Base-by-base conservation (phyloP, 2,113 vertebrate genomes). In the Bostrychus sinensis region DNA sequence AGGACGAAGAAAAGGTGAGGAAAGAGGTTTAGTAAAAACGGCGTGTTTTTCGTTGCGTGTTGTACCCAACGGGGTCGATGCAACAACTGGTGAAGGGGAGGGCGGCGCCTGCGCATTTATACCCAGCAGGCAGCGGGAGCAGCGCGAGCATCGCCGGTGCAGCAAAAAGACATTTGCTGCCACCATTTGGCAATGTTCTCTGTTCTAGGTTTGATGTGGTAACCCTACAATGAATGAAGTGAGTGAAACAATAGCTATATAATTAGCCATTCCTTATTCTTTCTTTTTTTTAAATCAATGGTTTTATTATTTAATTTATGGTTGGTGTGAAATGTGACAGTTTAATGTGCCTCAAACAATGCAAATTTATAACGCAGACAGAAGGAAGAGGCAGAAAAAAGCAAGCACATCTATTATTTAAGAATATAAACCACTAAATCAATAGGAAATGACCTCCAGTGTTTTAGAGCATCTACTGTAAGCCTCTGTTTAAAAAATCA, bases 51-150 rank as follows among this genome's bases (percentile, higher is more conserved):
- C 55, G 87, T 88, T 66, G 82, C 84, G 83, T 83, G 79, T 78
- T 81, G 83, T 81, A 86, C 80, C 86, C 82, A 77, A 71, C 82
- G 85, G 84, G 86, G 88, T 84, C 83, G 82, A 84, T 75, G 88
- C 87, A 87, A 90, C 86, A 85, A 90, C 86, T 90, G 85, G 75
- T 87, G 85, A 68, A 73, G 45, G 70, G 36, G 75, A 80, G 53
- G 89, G 89, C 71, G 83, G 86, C 1, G 87, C 89, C 61, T 1
- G 10, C 58, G 9, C 3, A 62, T 89, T 86, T 88, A 89, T 88
- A 85, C 43, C 10, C n/a, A n/a, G n/a, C n/a, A 42, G 0, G 69
- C 66, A 58, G 70, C 53, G 56, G 25, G 32, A 37, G 34, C 30
- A 57, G 50, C 66, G 59, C 48, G 30, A 37, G 45, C 70, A 75